Evolutionary conservation across 1,140 invertebrate genomes (phyloP).

Genomic region (Eueides isabella): DNA sequence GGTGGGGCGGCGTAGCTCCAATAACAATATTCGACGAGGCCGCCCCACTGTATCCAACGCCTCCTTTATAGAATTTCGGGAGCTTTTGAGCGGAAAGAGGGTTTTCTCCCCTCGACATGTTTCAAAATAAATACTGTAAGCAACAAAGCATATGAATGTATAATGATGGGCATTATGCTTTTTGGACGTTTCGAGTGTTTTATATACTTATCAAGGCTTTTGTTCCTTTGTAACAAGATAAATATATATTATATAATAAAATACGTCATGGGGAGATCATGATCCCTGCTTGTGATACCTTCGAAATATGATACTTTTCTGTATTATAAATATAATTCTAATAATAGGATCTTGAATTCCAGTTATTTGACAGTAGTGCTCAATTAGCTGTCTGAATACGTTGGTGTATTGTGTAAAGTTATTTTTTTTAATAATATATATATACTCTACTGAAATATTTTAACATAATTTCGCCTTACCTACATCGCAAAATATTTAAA

Average conservation of each 20-base stretch:
- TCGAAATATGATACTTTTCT: constrained; percentile 71
- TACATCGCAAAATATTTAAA: not conserved
- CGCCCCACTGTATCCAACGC: constrained; percentile 59
- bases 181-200: constrained; percentile 78
- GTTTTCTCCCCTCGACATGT: constrained; percentile 75
- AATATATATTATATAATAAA: constrained; percentile 62
- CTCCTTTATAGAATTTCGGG: constrained; percentile 71
- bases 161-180: constrained; percentile 80
- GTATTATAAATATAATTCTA: constrained; percentile 32
- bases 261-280: constrained; percentile 60
- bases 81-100: constrained; percentile 77
- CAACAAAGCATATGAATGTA: constrained; percentile 80
- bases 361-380: not conserved
- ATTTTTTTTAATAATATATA: not conserved
- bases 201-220: constrained; percentile 75
- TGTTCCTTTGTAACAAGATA: constrained; percentile 76
- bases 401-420: not conserved
- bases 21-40: constrained; percentile 49
- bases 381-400: not conserved
- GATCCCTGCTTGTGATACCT: constrained; percentile 68
- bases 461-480: not conserved
- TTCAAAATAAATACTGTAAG: constrained; percentile 81
- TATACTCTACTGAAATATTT: not conserved
- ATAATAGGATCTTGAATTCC: constrained; percentile 26
- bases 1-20: constrained; percentile 65